These are phyloP conservation scores for Globodera rostochiensis DNA, from an alignment of 1,140 invertebrate genomes.

Conservation along the genomic window DNA sequence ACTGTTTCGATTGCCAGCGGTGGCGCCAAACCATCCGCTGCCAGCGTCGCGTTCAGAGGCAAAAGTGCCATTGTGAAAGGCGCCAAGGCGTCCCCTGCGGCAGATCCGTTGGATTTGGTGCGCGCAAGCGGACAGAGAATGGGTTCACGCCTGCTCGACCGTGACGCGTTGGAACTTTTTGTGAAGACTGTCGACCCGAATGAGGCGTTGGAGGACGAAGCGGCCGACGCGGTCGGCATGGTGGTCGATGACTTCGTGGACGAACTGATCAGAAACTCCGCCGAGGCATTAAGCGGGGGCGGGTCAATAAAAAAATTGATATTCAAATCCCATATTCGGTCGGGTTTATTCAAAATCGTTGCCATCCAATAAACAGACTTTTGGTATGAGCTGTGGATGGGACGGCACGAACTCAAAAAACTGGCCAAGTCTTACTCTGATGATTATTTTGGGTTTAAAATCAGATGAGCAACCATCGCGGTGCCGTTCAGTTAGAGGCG, in stretches of 20 bases:
- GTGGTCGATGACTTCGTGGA: slow-evolving; percentile 33
- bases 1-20: neutral
- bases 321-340: too few relatives aligned
- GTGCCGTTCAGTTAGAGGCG: slow-evolving; percentile 19
- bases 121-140: neutral
- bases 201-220: slow-evolving; percentile 33
- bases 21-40: neutral
- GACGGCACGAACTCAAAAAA: neutral
- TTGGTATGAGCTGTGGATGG: neutral
- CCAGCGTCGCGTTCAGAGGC: neutral
- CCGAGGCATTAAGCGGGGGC: neutral
- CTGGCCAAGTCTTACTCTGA: neutral
- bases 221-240: slow-evolving; percentile 18
- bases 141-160: slow-evolving; percentile 1
- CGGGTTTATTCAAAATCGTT: neutral
- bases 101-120: slow-evolving; percentile 3
- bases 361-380: neutral
- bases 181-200: slow-evolving; percentile 30
- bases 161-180: slow-evolving; percentile 20
- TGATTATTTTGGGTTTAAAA: neutral
- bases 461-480: slow-evolving; percentile 29
- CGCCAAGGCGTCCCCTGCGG: neutral
- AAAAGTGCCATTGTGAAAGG: slow-evolving; percentile 7
- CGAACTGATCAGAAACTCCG: slow-evolving; percentile 23
- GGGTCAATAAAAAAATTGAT: too few relatives aligned